These are phyloP conservation scores for Papilio glaucus DNA, from an alignment of 1,140 invertebrate genomes.

Conservation along the genomic window DNA sequence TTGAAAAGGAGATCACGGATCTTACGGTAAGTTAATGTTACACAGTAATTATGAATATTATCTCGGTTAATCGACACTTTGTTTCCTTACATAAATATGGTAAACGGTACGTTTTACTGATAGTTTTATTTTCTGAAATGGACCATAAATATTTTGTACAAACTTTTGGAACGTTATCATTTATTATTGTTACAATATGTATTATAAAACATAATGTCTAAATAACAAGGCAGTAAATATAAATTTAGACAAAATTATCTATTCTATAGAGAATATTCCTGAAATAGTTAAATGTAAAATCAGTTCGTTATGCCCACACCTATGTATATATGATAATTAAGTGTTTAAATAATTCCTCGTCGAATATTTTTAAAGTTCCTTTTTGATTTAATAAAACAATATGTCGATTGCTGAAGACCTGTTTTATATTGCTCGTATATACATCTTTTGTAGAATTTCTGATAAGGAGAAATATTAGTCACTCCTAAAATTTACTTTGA, in stretches of 20 bases:
- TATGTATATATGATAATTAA: neutral
- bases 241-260: neutral
- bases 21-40: neutral
- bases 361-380: neutral
- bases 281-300: neutral
- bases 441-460: neutral
- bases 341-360: neutral
- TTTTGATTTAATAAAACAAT: constrained; percentile 20
- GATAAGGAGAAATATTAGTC: neutral
- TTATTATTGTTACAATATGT: no score
- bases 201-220: no score
- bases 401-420: neutral
- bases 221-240: neutral
- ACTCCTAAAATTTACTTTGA: neutral
- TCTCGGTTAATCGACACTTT: no score
- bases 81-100: no score
- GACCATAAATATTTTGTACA: no score
- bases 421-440: no score
- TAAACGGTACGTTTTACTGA: no score
- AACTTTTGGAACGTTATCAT: no score
- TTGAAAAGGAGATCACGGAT: neutral
- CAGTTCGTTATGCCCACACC: constrained; percentile 3
- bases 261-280: neutral
- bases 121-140: no score
- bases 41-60: no score